phyloP scores from a whole-genome alignment of 2,797 vertebrate genomes.

The Sebastiscus albofasciatus region DNA sequence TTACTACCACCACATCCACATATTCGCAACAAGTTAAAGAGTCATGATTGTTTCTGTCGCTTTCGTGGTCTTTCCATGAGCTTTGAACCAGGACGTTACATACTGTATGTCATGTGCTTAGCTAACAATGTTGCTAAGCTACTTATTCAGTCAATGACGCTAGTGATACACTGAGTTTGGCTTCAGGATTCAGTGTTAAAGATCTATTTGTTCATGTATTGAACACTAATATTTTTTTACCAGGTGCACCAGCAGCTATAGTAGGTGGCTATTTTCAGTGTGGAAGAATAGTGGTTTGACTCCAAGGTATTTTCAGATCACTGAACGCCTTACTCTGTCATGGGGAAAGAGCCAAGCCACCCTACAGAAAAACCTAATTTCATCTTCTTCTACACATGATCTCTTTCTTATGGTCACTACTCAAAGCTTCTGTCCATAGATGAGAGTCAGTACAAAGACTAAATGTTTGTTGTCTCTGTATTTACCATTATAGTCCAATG shows the following conservation, averaged over 20 bases:
- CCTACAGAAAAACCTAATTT: conserved; percentile 22
- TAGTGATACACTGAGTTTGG: neutral
- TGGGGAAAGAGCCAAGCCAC: neutral
- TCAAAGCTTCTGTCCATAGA: conserved; percentile 5
- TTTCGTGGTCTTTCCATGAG: neutral
- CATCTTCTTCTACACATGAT: neutral
- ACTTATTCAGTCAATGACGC: neutral
- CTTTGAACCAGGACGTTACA: neutral
- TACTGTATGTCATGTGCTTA: neutral
- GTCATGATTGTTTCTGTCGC: neutral
- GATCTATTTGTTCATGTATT: neutral
- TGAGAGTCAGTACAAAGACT: neutral
- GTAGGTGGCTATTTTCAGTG: neutral
- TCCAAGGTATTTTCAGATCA: conserved; percentile 21
- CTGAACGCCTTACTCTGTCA: neutral
- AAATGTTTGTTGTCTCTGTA: neutral
- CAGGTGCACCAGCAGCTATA: neutral
- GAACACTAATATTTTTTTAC: neutral
- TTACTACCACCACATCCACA: neutral
- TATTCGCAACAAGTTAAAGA: neutral
- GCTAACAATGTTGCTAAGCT: neutral
- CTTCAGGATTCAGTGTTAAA: neutral
- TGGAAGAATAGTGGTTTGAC: conserved; percentile 6
- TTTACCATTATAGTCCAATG: neutral
- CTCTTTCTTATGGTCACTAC: conserved; percentile 7